A percentile compares a stretch with the other conserved stretches of the same genome.
These are phyloP conservation scores for Physeter macrocephalus DNA, from an alignment of 2,113 vertebrate species.

Conservation along the genomic window DNA sequence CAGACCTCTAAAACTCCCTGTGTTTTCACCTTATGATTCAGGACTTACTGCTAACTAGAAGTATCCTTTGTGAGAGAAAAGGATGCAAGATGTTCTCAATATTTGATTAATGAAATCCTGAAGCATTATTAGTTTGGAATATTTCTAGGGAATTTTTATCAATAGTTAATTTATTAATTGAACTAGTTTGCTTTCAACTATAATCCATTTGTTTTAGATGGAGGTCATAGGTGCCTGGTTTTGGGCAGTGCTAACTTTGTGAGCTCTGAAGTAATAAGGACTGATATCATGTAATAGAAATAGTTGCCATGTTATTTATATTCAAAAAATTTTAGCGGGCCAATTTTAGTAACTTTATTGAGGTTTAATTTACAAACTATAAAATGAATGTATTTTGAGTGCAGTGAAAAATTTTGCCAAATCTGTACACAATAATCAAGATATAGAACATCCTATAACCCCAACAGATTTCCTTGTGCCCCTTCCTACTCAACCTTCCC, in stretches of 20 bases:
- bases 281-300: not conserved
- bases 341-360: not conserved
- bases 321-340: not conserved
- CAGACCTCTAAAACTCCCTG: not conserved
- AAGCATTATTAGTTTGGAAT: not conserved
- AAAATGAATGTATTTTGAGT: not conserved
- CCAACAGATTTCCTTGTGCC: not conserved
- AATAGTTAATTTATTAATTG: not conserved
- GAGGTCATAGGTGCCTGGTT: not conserved
- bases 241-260: not conserved
- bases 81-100: not conserved
- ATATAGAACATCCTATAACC: not conserved
- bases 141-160: not conserved
- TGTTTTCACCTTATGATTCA: not conserved
- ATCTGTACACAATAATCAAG: not conserved
- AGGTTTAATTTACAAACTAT: not conserved
- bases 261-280: not conserved
- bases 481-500: not conserved
- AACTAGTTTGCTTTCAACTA: not conserved
- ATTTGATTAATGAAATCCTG: constrained; percentile 3
- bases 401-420: not conserved
- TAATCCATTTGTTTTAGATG: not conserved
- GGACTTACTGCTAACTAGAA: not conserved
- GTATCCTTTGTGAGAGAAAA: not conserved
- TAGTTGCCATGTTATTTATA: not conserved